Conservation (phyloP, 1,140 invertebrate genomes). For the Aphaenogaster ashmeadi region DNA sequence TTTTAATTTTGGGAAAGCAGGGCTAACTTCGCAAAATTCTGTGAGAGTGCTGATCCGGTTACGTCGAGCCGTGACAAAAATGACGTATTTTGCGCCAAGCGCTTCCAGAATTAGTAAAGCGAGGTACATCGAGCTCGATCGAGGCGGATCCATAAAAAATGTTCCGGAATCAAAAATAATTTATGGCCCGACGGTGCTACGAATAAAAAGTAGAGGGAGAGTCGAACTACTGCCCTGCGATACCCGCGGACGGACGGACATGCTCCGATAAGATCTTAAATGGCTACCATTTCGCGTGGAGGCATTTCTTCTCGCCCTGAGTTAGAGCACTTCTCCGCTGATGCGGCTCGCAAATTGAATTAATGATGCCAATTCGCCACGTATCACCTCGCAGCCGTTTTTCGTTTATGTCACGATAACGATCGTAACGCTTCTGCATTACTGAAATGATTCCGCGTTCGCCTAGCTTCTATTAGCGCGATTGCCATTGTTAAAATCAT, state of each 20-base stretch:
- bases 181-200: slow-evolving; percentile 8
- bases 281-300: slow-evolving; percentile 25
- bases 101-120: slow-evolving; percentile 28
- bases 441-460: slow-evolving; percentile 12
- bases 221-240: background rate
- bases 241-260: background rate
- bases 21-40: slow-evolving; percentile 15
- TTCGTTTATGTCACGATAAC: slow-evolving; percentile 34
- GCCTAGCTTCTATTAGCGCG: background rate
- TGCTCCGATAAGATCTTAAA: slow-evolving; percentile 52
- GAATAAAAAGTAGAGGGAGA: slow-evolving; percentile 42
- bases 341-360: slow-evolving; percentile 52
- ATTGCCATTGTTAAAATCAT: slow-evolving; percentile 34
- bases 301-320: slow-evolving; percentile 35
- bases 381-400: slow-evolving; percentile 27
- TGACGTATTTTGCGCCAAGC: slow-evolving; percentile 46
- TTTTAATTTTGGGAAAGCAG: slow-evolving; percentile 7
- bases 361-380: slow-evolving; percentile 39
- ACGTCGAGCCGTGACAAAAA: slow-evolving; percentile 20
- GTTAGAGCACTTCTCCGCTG: background rate
- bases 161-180: slow-evolving; percentile 33
- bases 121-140: slow-evolving; percentile 23
- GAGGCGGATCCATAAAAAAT: slow-evolving; percentile 29
- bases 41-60: slow-evolving; percentile 28
- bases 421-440: slow-evolving; percentile 10